These are phyloP conservation scores for Anthrax anthrax DNA, from an alignment of 2,888 invertebrate genomes.

Conservation along the genomic window DNA sequence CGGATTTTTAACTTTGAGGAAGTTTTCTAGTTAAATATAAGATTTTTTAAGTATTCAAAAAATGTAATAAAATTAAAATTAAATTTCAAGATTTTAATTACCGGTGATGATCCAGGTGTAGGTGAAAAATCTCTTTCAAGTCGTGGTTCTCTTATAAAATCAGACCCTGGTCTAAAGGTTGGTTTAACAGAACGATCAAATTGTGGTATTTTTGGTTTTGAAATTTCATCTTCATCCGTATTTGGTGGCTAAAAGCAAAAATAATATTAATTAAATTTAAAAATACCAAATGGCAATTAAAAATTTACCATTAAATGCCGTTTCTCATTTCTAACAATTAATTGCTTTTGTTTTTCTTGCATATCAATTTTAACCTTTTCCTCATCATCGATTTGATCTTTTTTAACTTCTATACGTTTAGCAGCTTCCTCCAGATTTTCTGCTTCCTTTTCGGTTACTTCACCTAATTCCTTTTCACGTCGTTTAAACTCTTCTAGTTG, in stretches of 20 bases:
- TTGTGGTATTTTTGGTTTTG: constrained; percentile 34
- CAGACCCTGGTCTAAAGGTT: constrained; percentile 22
- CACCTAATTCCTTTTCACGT: constrained; percentile 33
- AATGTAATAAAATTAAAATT: too few relatives aligned
- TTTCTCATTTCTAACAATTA: constrained; percentile 37
- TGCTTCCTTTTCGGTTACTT: constrained; percentile 17
- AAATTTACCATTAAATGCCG: constrained; percentile 20
- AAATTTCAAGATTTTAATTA: constrained; percentile 35
- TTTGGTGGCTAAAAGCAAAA: constrained; percentile 21
- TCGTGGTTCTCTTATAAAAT: constrained; percentile 22
- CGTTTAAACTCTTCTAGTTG: constrained; percentile 42
- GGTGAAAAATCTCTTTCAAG: constrained; percentile 44
- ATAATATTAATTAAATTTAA: neutral
- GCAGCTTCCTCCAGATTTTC: constrained; percentile 25
- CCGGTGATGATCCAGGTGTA: constrained; percentile 39
- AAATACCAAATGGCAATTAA: neutral
- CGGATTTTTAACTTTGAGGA: too few relatives aligned
- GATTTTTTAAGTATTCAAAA: too few relatives aligned
- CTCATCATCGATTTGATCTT: constrained; percentile 37
- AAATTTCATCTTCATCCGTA: constrained; percentile 24
- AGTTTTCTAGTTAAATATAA: too few relatives aligned
- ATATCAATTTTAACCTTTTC: constrained; percentile 38
- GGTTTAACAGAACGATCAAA: constrained; percentile 52
- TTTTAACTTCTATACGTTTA: constrained; percentile 38
- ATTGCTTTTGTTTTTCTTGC: constrained; percentile 37